These are phyloP conservation scores for Perca flavescens DNA, from an alignment of 2,113 vertebrate species.

Conservation along the genomic window DNA sequence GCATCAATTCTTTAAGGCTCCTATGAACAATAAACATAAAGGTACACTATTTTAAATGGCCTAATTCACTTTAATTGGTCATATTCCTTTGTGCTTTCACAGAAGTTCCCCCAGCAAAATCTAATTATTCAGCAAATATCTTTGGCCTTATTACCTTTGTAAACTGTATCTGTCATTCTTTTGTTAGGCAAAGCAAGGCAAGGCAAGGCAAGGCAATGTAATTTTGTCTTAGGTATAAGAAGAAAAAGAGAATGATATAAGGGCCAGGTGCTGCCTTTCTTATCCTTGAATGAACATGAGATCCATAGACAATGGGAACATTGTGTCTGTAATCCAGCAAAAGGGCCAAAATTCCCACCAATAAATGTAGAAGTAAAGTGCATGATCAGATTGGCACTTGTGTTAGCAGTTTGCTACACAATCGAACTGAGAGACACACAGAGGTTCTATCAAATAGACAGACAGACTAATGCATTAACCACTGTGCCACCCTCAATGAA, in stretches of 20 bases:
- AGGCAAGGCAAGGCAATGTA: too few relatives aligned
- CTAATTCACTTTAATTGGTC: background rate
- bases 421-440: slow-evolving; percentile 3
- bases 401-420: slow-evolving; percentile 19
- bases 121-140: slow-evolving; percentile 9
- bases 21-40: background rate
- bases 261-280: background rate
- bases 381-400: slow-evolving; percentile 34
- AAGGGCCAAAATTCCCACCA: slow-evolving; percentile 11
- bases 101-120: slow-evolving; percentile 1
- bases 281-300: slow-evolving; percentile 41
- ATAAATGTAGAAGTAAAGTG: slow-evolving; percentile 24
- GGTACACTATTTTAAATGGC: background rate
- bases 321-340: slow-evolving; percentile 39
- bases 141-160: slow-evolving; percentile 27
- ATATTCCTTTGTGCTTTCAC: slow-evolving; percentile 11
- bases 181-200: too few relatives aligned
- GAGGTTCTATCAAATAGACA: background rate
- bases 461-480: background rate
- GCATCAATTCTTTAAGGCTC: background rate
- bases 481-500: too few relatives aligned
- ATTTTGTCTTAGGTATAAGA: slow-evolving; percentile 13
- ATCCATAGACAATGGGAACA: slow-evolving; percentile 38
- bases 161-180: slow-evolving; percentile 19
- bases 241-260: slow-evolving; percentile 9